A percentile compares a stretch with the other conserved stretches of the same genome.
These are phyloP conservation scores for Polydrusus pterygomalis DNA, from an alignment of 2,888 invertebrate genomes.

Conservation along the genomic window DNA sequence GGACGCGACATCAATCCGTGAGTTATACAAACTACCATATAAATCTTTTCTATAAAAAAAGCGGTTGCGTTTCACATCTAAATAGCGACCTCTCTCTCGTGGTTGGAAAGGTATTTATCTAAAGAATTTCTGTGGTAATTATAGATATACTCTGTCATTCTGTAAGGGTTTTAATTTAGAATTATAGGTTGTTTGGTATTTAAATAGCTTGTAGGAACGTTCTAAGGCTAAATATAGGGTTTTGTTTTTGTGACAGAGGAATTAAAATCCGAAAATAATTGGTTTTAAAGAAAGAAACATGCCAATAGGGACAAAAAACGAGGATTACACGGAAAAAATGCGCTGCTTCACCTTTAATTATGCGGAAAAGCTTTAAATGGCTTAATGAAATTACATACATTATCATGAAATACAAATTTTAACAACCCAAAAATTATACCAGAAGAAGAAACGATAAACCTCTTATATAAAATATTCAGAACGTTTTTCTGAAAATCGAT, in stretches of 20 bases:
- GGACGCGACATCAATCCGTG: slow-evolving; percentile 23
- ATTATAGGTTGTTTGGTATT: slow-evolving; percentile 42
- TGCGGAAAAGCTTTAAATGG: too few relatives aligned
- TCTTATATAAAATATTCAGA: background rate
- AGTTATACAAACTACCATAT: slow-evolving; percentile 9
- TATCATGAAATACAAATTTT: too few relatives aligned
- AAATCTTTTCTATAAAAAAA: slow-evolving; percentile 32
- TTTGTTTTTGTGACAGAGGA: slow-evolving; percentile 18
- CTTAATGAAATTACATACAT: too few relatives aligned
- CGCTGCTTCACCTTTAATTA: too few relatives aligned
- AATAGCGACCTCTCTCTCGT: slow-evolving; percentile 6
- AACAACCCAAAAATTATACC: too few relatives aligned
- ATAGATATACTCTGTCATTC: slow-evolving; percentile 33
- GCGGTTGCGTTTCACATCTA: slow-evolving; percentile 36
- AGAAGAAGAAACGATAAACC: too few relatives aligned
- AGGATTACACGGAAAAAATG: too few relatives aligned
- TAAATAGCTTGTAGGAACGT: slow-evolving; percentile 30
- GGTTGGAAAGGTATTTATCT: slow-evolving; percentile 14
- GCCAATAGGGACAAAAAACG: background rate
- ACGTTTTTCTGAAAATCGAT: background rate
- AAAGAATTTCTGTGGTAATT: slow-evolving; percentile 29
- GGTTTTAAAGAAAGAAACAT: background rate
- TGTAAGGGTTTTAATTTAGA: slow-evolving; percentile 43
- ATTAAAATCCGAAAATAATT: slow-evolving; percentile 22
- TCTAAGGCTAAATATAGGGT: slow-evolving; percentile 36